Evolutionary conservation across 2,888 invertebrate genomes (phyloP).

Genomic region (Drosophila bunnanda): DNA sequence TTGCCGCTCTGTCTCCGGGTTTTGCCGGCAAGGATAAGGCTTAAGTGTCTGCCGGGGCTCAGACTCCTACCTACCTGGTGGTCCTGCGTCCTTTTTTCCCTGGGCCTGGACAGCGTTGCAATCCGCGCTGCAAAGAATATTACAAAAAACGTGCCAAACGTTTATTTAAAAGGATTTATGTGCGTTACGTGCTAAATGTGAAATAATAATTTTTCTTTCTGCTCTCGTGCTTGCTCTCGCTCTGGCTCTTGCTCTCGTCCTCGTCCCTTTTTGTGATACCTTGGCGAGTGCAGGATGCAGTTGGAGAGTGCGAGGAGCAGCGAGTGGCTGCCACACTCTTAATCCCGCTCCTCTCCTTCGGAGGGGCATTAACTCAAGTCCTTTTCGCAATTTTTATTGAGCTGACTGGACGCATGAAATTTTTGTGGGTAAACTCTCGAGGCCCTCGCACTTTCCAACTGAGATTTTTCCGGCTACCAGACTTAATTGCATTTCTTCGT

Average conservation of each 20-base stretch:
- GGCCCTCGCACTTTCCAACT: constrained; percentile 31
- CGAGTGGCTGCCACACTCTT: constrained; percentile 6
- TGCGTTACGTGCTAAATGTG: constrained; percentile 80
- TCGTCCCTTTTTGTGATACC: constrained; percentile 56
- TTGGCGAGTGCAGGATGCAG: constrained; percentile 62
- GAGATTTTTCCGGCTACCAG: constrained; percentile 59
- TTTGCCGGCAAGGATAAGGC: constrained; percentile 64
- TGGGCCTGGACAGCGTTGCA: constrained; percentile 33
- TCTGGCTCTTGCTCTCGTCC: background rate
- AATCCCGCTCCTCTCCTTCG: constrained; percentile 8
- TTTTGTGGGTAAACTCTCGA: constrained; percentile 60
- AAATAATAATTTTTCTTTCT: constrained; percentile 77
- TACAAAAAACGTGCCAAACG: constrained; percentile 82
- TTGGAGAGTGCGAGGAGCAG: constrained; percentile 7
- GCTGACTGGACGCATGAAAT: constrained; percentile 71
- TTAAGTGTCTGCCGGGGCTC: constrained; percentile 60
- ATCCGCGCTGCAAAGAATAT: constrained; percentile 51
- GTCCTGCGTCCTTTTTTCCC: constrained; percentile 21
- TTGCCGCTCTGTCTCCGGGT: constrained; percentile 25
- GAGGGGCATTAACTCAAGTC: constrained; percentile 72
- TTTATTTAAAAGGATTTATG: constrained; percentile 83
- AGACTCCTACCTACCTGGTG: constrained; percentile 23
- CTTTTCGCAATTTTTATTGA: constrained; percentile 76
- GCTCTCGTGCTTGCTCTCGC: constrained; percentile 9
- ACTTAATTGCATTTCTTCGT: constrained; percentile 72